Evolutionary conservation across 2,888 invertebrate genomes (phyloP).

Genomic region (Mamestra brassicae): DNA sequence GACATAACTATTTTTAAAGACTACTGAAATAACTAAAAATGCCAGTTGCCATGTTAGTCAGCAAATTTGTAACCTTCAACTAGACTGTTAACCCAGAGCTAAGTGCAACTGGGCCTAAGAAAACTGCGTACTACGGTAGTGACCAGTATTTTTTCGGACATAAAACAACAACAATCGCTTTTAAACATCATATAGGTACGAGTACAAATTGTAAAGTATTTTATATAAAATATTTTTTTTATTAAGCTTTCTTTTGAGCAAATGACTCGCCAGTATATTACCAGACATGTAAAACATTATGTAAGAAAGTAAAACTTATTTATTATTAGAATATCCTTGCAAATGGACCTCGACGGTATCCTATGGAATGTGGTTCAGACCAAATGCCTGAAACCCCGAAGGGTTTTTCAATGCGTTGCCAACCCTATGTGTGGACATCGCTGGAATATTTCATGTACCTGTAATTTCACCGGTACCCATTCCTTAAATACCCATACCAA

Average conservation of each 20-base stretch:
- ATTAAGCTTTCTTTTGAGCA: background rate
- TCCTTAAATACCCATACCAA: conserved; percentile 11
- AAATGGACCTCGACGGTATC: background rate
- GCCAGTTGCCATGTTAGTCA: too few species aligned
- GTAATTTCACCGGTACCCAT: conserved; percentile 18
- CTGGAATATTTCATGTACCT: conserved; percentile 24
- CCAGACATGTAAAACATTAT: background rate
- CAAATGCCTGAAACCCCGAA: background rate
- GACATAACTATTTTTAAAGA: too few species aligned
- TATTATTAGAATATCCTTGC: background rate
- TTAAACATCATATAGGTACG: too few species aligned
- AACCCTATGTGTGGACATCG: background rate
- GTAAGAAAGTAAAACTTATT: background rate
- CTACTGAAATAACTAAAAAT: too few species aligned
- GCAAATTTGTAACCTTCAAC: too few species aligned
- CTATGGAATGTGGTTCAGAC: conserved; percentile 3
- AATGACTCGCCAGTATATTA: background rate
- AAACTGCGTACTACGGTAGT: background rate
- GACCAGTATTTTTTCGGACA: background rate
- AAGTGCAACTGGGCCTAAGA: too few species aligned
- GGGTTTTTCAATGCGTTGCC: background rate
- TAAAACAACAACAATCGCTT: background rate
- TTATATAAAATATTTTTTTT: too few species aligned
- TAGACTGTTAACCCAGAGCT: too few species aligned
- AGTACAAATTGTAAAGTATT: too few species aligned